phyloP scores from a whole-genome alignment of 2,797 vertebrate genomes.

The Bovichtus variegatus region DNA sequence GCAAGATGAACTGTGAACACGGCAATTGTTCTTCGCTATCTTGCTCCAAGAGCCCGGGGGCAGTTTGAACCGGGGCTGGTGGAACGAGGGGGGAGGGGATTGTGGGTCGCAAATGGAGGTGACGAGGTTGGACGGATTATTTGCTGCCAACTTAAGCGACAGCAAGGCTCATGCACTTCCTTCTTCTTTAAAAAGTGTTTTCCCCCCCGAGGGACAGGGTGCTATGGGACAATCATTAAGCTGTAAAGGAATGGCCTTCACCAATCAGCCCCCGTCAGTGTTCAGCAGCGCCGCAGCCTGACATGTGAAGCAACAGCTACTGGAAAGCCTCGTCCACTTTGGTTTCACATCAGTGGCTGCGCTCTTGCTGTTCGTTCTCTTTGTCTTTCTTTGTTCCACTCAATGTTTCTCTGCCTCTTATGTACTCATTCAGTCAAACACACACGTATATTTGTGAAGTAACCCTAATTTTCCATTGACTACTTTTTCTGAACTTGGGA shows the following conservation, averaged over 20 bases:
- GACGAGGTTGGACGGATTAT: conserved; percentile 66
- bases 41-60: conserved; percentile 54
- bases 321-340: conserved; percentile 52
- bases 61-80: conserved; percentile 68
- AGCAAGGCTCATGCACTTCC: conserved; percentile 72
- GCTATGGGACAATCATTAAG: conserved; percentile 61
- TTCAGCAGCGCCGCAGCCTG: conserved; percentile 50
- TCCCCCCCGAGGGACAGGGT: conserved; percentile 59
- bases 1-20: conserved; percentile 74
- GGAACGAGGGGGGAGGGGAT: conserved; percentile 33
- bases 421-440: conserved; percentile 44
- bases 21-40: conserved; percentile 47
- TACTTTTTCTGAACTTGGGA: conserved; percentile 11
- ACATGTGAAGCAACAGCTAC: conserved; percentile 73
- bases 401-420: conserved; percentile 35
- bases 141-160: conserved; percentile 72
- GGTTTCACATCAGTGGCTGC: conserved; percentile 60
- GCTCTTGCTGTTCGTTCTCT: conserved; percentile 52
- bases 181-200: conserved; percentile 72
- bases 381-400: conserved; percentile 49
- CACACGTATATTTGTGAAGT: conserved; percentile 16
- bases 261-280: conserved; percentile 68
- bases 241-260: conserved; percentile 49
- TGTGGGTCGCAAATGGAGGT: conserved; percentile 39
- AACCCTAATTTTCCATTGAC: neutral